Evolutionary conservation across 1,140 invertebrate genomes (phyloP).

Genomic region (Ganaspis sp.): DNA sequence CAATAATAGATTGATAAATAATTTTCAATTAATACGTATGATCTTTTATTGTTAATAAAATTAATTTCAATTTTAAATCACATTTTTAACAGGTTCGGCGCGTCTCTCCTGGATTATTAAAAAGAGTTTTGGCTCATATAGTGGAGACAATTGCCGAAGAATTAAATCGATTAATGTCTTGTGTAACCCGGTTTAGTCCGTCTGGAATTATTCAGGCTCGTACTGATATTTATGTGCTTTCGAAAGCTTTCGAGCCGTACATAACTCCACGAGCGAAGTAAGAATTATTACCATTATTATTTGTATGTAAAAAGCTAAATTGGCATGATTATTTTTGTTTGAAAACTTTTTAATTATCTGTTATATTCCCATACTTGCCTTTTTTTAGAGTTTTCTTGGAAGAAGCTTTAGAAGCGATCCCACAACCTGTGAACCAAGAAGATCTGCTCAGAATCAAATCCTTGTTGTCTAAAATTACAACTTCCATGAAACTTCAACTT

Average conservation of each 20-base stretch:
- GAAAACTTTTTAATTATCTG: no score
- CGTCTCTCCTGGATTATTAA: conserved; percentile 86
- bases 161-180: conserved; percentile 89
- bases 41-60: conserved; percentile 25
- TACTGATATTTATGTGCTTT: conserved; percentile 80
- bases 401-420: conserved; percentile 80
- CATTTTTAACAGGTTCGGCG: conserved; percentile 81
- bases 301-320: conserved; percentile 38
- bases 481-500: conserved; percentile 71
- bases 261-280: conserved; percentile 78
- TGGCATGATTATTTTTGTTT: no score
- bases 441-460: conserved; percentile 70
- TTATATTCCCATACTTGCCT: no score
- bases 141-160: conserved; percentile 95
- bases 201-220: conserved; percentile 83
- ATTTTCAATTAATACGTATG: no score
- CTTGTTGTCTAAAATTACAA: conserved; percentile 67
- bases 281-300: conserved; percentile 47
- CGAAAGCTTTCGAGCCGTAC: conserved; percentile 76
- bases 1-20: no score
- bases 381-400: conserved; percentile 78
- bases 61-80: neutral
- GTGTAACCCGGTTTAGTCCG: conserved; percentile 83
- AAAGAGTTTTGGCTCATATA: conserved; percentile 88
- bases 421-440: conserved; percentile 71